Conservation (phyloP, 2,797 vertebrate species). For the Epinephelus awoara region DNA sequence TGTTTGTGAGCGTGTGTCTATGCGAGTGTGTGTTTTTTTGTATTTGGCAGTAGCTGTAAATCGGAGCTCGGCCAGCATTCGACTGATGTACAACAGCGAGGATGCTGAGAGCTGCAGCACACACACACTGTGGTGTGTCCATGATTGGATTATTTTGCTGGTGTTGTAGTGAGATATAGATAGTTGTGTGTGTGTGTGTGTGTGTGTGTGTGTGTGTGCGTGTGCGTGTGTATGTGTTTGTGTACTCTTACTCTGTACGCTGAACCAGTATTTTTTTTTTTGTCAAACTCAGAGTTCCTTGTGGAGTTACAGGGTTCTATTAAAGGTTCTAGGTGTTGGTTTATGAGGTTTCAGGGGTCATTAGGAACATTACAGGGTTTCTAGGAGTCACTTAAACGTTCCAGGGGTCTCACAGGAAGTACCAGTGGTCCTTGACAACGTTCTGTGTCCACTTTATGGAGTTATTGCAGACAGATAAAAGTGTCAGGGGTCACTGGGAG, state of each 20-base stretch:
- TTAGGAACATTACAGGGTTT: not conserved
- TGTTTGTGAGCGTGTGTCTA: constrained; percentile 53
- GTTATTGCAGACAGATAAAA: too few relatives aligned
- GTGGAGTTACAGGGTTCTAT: not conserved
- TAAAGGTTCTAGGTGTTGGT: not conserved
- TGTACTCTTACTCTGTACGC: too few relatives aligned
- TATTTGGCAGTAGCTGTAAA: constrained; percentile 75
- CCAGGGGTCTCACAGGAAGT: not conserved
- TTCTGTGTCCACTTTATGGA: not conserved
- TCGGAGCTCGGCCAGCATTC: constrained; percentile 69
- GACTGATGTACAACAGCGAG: constrained; percentile 77
- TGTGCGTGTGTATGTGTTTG: not conserved
- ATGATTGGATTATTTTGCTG: constrained; percentile 64
- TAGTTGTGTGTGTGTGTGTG: constrained; percentile 9
- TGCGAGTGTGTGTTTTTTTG: constrained; percentile 42
- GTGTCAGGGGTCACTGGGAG: not conserved
- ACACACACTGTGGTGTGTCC: constrained; percentile 27
- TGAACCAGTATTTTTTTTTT: not conserved
- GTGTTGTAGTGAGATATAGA: constrained; percentile 49
- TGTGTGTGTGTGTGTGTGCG: constrained; percentile 17
- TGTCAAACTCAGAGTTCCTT: not conserved
- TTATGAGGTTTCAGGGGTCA: not conserved
- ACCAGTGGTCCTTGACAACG: not conserved
- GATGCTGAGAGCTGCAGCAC: constrained; percentile 68
- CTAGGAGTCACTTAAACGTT: too few relatives aligned